Evolutionary conservation across 1,140 invertebrate genomes (phyloP), one percentile per base, ranked within the genome.

Genomic region (Babylonia areolata): DNA sequence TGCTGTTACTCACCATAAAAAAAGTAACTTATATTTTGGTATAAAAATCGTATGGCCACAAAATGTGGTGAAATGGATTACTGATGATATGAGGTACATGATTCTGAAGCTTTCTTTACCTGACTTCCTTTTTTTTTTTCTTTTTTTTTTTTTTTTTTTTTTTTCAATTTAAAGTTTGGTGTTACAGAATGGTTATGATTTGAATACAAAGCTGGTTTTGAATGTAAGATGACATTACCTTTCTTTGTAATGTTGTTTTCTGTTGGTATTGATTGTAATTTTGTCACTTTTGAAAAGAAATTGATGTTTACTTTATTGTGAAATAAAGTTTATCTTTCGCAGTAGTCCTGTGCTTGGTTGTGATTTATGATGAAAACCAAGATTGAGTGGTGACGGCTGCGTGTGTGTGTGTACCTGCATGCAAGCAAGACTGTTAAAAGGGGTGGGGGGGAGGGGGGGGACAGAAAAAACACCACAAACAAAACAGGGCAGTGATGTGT

Each of bases 301-400:
- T 46, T 73, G 82, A 84, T 84, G 82, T 84, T 73, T 73, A 84
- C 69, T 84, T 69, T 84, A 69, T 84, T 84, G 82, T 84, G 82
- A 39, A 84, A 84, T 84, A 84, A 84, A 84, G 64, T 84, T 73
- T 84, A 84, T 84, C 82, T 84, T 84, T 84, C 69, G 58, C 82
- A 84, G 33, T 42, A 84, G 20, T 28, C 35, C 11, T 3, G 35
- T 42, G 20, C 11, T 33, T 33, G 28, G 28, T 64, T 23, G 9
- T 51, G 0, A 17, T 51, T 51, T 51, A n/a, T n/a, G n/a, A n/a
- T n/a, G n/a, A n/a, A n/a, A n/a, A n/a, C n/a, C n/a, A n/a, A n/a
- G n/a, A n/a, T n/a, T n/a, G n/a, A n/a, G n/a, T n/a, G n/a, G n/a
- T n/a, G n/a, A n/a, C n/a, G n/a, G n/a, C 46, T 51, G 6, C 20